phyloP scores from a whole-genome alignment of 2,888 invertebrate genomes.

The Drosophila yooni region DNA sequence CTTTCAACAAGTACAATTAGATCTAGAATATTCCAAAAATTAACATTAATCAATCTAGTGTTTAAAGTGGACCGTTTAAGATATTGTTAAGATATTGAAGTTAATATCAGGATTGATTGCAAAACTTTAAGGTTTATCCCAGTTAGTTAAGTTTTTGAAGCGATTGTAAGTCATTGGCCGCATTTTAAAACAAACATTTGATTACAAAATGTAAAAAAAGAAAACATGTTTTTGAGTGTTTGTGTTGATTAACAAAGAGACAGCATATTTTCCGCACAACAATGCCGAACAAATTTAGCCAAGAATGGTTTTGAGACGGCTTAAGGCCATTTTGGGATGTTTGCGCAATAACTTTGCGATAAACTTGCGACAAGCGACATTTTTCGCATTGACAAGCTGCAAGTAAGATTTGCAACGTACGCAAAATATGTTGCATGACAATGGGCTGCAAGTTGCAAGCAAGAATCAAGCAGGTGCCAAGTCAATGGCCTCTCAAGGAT shows the following conservation, averaged over 20 bases:
- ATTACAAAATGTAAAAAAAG: not conserved
- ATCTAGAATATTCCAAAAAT: not conserved
- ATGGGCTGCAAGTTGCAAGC: conserved; percentile 44
- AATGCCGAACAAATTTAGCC: conserved; percentile 6
- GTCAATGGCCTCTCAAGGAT: conserved; percentile 40
- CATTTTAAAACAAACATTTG: not conserved
- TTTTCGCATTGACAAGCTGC: conserved; percentile 18
- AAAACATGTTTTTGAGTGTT: not conserved
- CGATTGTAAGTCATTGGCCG: not conserved
- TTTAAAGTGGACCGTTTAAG: not conserved
- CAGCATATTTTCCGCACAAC: conserved; percentile 6
- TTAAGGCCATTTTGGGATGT: conserved; percentile 10
- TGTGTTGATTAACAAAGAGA: not conserved
- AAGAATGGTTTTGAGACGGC: conserved; percentile 4
- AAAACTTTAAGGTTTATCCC: not conserved
- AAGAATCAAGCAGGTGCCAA: conserved; percentile 61
- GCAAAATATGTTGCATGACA: conserved; percentile 62
- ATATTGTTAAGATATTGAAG: not conserved
- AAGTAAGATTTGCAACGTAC: conserved; percentile 61
- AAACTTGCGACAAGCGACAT: conserved; percentile 5
- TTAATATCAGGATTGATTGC: not conserved
- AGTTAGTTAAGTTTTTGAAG: not conserved
- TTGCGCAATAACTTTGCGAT: conserved; percentile 18
- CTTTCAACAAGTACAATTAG: not conserved
- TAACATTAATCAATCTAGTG: not conserved